Percentiles rank a stretch among this genome's conserved stretches.
Conservation (phyloP, 2,113 vertebrate genomes). For the Elachura formosa region DNA sequence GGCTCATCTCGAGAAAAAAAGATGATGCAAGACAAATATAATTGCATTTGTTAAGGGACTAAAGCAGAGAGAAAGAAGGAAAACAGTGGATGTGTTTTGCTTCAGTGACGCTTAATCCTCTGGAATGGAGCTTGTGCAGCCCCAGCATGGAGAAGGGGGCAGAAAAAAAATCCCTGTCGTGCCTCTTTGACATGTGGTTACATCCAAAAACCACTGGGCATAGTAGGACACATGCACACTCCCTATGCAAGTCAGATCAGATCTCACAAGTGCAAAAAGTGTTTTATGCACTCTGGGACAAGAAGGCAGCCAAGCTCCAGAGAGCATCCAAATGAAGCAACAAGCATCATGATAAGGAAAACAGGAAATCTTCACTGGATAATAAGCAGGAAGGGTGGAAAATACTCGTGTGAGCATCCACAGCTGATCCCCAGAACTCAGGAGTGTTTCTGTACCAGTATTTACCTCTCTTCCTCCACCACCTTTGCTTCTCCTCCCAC, state of each 20-base stretch:
- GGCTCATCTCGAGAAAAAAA: background rate
- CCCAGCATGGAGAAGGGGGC: background rate
- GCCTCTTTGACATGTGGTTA: background rate
- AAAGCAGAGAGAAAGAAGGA: background rate
- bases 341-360: fast-evolving
- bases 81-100: background rate
- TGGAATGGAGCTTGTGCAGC: background rate
- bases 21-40: constrained; percentile 39
- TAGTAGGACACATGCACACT: fast-evolving
- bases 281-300: background rate
- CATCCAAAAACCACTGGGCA: background rate
- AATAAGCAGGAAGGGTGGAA: background rate
- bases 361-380: background rate
- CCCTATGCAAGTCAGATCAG: background rate
- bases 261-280: background rate
- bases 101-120: background rate
- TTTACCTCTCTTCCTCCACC: background rate
- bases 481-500: background rate
- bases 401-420: background rate
- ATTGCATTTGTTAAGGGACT: constrained; percentile 36
- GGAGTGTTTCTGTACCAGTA: background rate
- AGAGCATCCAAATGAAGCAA: background rate
- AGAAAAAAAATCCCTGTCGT: background rate
- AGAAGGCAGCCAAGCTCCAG: background rate
- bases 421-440: fast-evolving